Conservation (phyloP, 1,140 invertebrate genomes). For the Hirudo medicinalis region DNA sequence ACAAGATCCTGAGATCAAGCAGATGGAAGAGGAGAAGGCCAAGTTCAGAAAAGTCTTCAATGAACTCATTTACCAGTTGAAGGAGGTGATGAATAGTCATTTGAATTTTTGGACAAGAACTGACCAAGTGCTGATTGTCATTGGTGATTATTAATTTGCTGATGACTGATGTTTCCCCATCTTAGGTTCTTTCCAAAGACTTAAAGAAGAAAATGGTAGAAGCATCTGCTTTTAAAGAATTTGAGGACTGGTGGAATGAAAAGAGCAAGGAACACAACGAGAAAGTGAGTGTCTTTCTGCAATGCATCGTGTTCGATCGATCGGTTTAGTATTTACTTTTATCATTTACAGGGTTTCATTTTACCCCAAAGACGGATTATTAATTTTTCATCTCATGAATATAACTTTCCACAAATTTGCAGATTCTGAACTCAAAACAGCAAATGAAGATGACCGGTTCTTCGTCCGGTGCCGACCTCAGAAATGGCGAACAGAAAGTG, state of each 20-base stretch:
- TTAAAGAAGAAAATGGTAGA: slow-evolving; percentile 93
- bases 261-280: slow-evolving; percentile 29
- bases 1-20: background rate
- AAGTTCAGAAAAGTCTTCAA: slow-evolving; percentile 14
- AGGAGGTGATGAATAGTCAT: background rate
- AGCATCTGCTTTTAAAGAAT: slow-evolving; percentile 70
- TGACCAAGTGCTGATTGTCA: background rate
- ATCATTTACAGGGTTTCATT: background rate
- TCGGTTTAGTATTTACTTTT: background rate
- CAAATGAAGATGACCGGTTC: background rate
- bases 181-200: slow-evolving; percentile 48
- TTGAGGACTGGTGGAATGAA: slow-evolving; percentile 43
- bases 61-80: slow-evolving; percentile 9
- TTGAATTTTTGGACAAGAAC: background rate
- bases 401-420: background rate
- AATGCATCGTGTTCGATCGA: too few species aligned
- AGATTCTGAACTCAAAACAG: background rate
- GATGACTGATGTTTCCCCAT: background rate
- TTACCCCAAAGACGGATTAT: too few species aligned
- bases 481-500: background rate
- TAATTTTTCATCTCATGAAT: background rate
- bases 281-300: slow-evolving; percentile 13
- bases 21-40: background rate
- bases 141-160: background rate
- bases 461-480: background rate